Conservation (phyloP, 2,797 vertebrate species). For the Acanthurus leucopareius region DNA sequence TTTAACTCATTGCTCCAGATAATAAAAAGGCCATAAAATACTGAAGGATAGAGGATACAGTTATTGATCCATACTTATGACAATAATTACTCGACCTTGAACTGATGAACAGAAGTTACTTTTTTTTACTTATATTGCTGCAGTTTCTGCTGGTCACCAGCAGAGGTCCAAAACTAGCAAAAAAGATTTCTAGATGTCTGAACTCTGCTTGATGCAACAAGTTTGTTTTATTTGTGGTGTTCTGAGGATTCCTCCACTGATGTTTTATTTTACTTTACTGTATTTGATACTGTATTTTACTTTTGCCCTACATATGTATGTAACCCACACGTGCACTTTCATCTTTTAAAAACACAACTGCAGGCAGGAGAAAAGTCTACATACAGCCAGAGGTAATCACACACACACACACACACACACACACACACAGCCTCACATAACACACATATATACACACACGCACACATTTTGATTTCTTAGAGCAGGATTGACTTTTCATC, state of each 20-base stretch:
- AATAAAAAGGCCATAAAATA: neutral
- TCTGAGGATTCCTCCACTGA: neutral
- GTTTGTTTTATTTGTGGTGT: neutral
- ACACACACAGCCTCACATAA: neutral
- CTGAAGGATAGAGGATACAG: neutral
- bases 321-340: neutral
- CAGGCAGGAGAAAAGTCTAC: neutral
- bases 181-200: neutral
- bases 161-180: neutral
- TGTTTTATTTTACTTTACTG: neutral
- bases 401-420: conserved; percentile 2
- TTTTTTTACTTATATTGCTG: neutral
- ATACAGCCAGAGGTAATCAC: neutral
- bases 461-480: neutral
- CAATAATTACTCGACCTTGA: neutral
- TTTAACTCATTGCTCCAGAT: neutral
- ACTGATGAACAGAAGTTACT: neutral
- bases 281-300: neutral
- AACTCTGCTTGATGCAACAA: neutral
- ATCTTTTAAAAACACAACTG: conserved; percentile 14
- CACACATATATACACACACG: neutral
- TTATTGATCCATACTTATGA: neutral
- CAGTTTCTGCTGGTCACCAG: neutral
- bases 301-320: neutral
- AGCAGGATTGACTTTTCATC: conserved; percentile 22